Conservation (phyloP, 2,888 invertebrate species). For the Pseudococcus viburni region DNA sequence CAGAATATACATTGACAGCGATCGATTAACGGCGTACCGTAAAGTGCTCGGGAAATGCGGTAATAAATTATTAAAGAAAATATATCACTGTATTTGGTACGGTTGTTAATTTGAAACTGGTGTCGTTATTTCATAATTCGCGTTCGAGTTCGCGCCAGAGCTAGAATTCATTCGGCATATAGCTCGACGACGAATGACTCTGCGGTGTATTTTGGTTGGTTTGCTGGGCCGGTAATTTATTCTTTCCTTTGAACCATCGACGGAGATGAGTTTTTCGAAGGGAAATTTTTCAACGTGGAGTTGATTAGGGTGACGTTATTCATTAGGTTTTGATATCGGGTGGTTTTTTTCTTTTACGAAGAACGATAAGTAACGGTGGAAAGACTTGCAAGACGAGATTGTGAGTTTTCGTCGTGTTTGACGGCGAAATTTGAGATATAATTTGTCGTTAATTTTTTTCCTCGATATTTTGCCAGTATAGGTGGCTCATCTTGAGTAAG, state of each 20-base stretch:
- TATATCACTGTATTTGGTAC: constrained; percentile 41
- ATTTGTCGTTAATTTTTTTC: too few species aligned
- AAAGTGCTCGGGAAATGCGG: constrained; percentile 22
- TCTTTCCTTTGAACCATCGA: background rate
- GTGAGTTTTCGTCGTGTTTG: too few species aligned
- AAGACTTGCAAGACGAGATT: too few species aligned
- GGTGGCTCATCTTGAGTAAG: too few species aligned
- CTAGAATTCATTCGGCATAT: background rate
- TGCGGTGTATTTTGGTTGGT: background rate
- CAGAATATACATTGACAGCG: constrained; percentile 47
- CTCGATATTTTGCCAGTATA: too few species aligned
- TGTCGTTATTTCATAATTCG: constrained; percentile 52
- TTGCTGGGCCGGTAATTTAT: background rate
- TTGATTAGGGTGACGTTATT: constrained; percentile 31
- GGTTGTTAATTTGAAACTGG: constrained; percentile 50
- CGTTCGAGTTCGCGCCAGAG: constrained; percentile 18
- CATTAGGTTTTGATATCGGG: background rate
- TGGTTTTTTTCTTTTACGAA: background rate
- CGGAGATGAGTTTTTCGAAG: background rate
- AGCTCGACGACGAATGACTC: background rate
- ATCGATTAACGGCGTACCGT: constrained; percentile 48
- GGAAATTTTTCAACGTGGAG: constrained; percentile 20
- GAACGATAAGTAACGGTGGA: background rate
- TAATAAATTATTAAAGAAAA: constrained; percentile 50
- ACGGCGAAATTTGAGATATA: too few species aligned